Evolutionary conservation across 2,888 invertebrate genomes (phyloP), one percentile per base, ranked within the genome.

Genomic region (Ptychoptera contaminata): DNA sequence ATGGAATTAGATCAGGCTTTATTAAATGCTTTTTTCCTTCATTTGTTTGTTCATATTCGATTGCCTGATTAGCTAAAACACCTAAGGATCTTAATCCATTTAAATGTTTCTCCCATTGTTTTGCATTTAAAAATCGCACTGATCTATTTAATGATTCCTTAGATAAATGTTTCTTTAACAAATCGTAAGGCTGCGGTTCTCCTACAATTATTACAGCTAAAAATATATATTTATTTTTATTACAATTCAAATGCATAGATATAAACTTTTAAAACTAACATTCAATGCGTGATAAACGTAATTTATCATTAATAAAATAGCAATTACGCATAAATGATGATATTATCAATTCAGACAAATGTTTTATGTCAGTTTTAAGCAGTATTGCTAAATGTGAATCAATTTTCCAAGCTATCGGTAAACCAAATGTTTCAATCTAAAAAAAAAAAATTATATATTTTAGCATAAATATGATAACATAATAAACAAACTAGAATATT

Each of bases 401-500:
- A 43, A 79, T 78, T 56, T 79, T 82, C 87, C 87, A 88, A 29
- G 85, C 83, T 45, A 82, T 69, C 40, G 82, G 76, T 58, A 77
- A 73, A 45, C 87, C 87, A 62, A 82, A 82, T 55, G 80, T 74
- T 58, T 86, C 84, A 55, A 87, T 68, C 83, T 86, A 63, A 35
- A 65, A 65, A 45, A 47, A 30, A 44, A 29, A 39, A 38, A 47
- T 42, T n/a, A 23, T 23, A 23, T 23, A 23, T 23, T 23, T 5
- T 5, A 5, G 7, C 7, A 5, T 23, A 23, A 23, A 7, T 23
- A 7, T 7, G 7, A 5, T 23, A 23, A n/a, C 59, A 57, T 48
- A 43, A 39, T 9, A 43, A 35, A 38, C 30, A 43, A 31, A 34
- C 29, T 23, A n/a, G 23, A 37, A 34, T 7, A 23, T 38, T 12